Conservation (phyloP, 2,797 vertebrate genomes). For the Eurystomus glaucurus region DNA sequence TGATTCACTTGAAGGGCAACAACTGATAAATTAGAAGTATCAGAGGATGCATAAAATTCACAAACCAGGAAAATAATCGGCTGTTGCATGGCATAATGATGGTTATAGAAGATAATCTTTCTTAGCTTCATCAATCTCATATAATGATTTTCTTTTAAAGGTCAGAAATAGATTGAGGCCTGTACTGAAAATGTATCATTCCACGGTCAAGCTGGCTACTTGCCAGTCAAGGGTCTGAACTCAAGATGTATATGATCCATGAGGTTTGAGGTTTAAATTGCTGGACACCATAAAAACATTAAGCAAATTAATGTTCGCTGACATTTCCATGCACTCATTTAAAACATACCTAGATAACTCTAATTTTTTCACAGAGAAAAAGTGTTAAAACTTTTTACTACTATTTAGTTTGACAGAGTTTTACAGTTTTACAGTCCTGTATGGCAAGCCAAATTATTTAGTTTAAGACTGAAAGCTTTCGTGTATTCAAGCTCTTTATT, state of each 20-base stretch:
- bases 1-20: background rate
- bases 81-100: background rate
- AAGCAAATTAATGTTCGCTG: background rate
- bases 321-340: background rate
- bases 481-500: background rate
- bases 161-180: background rate
- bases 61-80: conserved; percentile 12
- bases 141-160: background rate
- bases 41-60: background rate
- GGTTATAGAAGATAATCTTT: background rate
- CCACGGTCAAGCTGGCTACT: background rate
- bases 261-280: background rate
- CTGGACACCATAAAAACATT: background rate
- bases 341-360: background rate
- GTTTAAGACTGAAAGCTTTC: accelerated
- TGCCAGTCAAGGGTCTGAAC: background rate
- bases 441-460: background rate
- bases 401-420: background rate
- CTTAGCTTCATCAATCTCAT: conserved; percentile 14
- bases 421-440: background rate
- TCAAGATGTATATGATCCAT: background rate
- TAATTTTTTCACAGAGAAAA: background rate
- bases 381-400: background rate
- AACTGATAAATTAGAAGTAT: background rate
- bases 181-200: background rate